Conservation (phyloP, 2,113 vertebrate species). For the Macheiramphus alcinus region DNA sequence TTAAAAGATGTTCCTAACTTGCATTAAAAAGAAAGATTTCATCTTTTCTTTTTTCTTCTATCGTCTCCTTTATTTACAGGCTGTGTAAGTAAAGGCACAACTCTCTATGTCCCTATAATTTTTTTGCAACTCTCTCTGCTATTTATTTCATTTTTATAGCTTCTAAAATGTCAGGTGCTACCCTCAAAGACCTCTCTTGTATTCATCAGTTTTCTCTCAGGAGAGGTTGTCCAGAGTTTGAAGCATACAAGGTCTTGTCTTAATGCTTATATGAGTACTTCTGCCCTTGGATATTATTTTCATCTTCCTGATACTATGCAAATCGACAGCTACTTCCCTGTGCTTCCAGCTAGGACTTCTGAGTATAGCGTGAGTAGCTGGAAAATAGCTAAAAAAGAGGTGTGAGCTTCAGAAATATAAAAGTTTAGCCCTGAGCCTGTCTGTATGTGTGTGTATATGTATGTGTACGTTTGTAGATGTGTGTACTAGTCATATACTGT, state of each 20-base stretch:
- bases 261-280: not conserved
- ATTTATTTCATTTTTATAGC: constrained; percentile 23
- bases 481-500: not conserved
- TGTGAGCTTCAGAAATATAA: not conserved
- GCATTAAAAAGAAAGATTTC: not conserved
- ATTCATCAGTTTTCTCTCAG: constrained; percentile 28
- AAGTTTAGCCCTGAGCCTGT: not conserved
- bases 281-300: constrained; percentile 20
- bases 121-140: not conserved
- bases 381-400: not conserved
- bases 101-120: not conserved
- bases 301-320: constrained; percentile 13
- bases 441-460: not conserved
- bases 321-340: not conserved
- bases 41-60: not conserved
- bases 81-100: not conserved
- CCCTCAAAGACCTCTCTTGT: not conserved
- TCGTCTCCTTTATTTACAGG: not conserved
- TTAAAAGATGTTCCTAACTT: not conserved
- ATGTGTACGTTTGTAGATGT: not conserved
- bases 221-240: constrained; percentile 6
- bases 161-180: constrained; percentile 7
- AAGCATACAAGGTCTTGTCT: not conserved
- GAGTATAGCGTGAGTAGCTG: not conserved
- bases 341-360: constrained; percentile 27